Evolutionary conservation across 2,113 vertebrate species (phyloP).

Genomic region (Tetrax tetrax): DNA sequence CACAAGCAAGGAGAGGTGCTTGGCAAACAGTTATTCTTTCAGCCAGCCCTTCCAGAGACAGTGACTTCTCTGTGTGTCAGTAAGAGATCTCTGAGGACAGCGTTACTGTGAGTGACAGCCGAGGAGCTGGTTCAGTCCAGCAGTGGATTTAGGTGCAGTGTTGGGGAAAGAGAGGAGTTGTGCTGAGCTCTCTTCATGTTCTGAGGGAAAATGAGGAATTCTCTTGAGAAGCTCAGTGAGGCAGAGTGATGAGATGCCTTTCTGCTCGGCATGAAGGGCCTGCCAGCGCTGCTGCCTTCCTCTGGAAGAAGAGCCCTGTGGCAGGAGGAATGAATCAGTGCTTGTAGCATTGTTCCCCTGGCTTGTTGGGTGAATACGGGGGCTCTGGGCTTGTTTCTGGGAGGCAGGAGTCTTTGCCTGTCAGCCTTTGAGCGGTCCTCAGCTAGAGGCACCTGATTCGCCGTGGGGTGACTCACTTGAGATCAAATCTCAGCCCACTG

Average conservation of each 20-base stretch:
- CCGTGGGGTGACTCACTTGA: background rate
- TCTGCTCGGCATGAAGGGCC: background rate
- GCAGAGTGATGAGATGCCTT: background rate
- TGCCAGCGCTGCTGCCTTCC: background rate
- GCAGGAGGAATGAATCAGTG: background rate
- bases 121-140: background rate
- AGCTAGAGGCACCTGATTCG: background rate
- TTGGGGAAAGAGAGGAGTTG: background rate
- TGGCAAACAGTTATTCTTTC: background rate
- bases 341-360: background rate
- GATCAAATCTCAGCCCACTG: background rate
- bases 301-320: rapidly evolving
- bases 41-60: background rate
- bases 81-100: background rate
- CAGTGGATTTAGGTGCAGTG: background rate
- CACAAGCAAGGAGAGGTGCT: background rate
- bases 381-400: background rate
- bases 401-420: background rate
- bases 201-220: background rate
- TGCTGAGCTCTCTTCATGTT: background rate
- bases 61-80: rapidly evolving
- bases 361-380: rapidly evolving
- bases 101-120: background rate
- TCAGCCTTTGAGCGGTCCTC: background rate
- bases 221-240: background rate